Evolutionary conservation across 37 sponge, comb jelly and placozoan species (phyloP), one percentile per base, ranked within the genome.

Genomic region (Dysidea cf. avara): DNA sequence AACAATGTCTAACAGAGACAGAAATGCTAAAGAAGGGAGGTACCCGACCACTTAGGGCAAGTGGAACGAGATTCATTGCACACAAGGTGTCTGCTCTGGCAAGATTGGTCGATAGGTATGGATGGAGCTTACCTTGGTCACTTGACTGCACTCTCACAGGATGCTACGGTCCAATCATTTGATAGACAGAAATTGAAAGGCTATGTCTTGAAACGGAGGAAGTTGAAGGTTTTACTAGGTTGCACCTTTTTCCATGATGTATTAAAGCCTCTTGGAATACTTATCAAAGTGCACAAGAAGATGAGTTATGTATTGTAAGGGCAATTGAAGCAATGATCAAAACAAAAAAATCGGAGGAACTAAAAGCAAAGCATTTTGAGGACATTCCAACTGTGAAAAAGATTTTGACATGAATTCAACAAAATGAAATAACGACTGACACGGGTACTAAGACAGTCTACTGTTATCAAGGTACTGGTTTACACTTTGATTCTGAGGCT

Each of bases 71-170:
- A 1, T 86, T 86, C 35, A 39, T 86, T n/a, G 61, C 56, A 5
- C 87, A 86, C 70, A 86, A 86, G 37, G 87, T 81, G 80, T 0
- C 54, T 29, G 53, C 69, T 69, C 50, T 28, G 18, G 50, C 36
- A 1, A 34, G 70, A 3, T 43, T 78, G 38, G 51, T 76, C 14
- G 78, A 66, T 37, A 66, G 22, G 40, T 76, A 50, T 66, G n/a
- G n/a, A n/a, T n/a, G 67, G 78, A 2, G 67, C 46, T 31, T 68
- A 68, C 50, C 28, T 68, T 22, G 46, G 36, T 69, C 79, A 78
- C 53, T 40, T 78, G 30, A 53, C 36, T 24, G 69, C 58, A 16
- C 46, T 69, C 13, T 40, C 70, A 47, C 60, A 58, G 60, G 70
- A 69, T 69, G n/a, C 69, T 21, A 69, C 36, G 24, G 60, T 71